Base-by-base conservation (phyloP, 2,797 vertebrate genomes). In the Etheostoma perlongum region DNA sequence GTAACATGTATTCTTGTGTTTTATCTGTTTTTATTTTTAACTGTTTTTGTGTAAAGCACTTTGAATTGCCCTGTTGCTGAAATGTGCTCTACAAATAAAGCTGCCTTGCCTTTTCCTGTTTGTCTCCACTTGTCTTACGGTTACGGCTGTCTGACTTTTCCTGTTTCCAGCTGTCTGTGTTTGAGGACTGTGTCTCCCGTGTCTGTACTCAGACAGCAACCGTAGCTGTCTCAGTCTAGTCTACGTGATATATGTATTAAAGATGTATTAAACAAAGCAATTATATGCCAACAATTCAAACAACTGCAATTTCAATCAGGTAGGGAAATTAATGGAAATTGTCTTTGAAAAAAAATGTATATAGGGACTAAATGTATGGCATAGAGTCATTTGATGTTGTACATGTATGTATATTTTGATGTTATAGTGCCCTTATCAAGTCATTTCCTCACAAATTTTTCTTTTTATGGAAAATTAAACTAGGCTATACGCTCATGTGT, bases 121-220 rank as follows among this genome's bases (percentile, higher is more conserved):
- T 40, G 74, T 83, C 72, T 83, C 72, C 62, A 15, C 76, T 67
- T 71, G 67, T 84, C 81, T 80, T 65, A 49, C 66, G 63, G 81
- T 79, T 77, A 66, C 53, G 46, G 72, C 52, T 83, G 75, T 81
- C 85, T 83, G 70, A 64, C 67, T 87, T 33, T 44, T 42, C 51
- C 63, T 61, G 60, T 61, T 36, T 33, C 66, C 60, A 51, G 69
- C 79, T 61, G 79, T 70, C 75, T 71, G 70, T 58, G 67, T 74
- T 73, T 70, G 61, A 82, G 64, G 68, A 74, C 73, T 44, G 30
- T 62, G 58, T 69, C 75, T 68, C 51, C n/a, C 3, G 23, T 67
- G 59, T 55, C n/a, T 71, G 55, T 23, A 13, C 65, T 66, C 46
- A 70, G 54, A 59, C 65, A 62, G 60, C 33, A 63, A 42, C 60